Evolutionary conservation across 1,140 invertebrate species (phyloP), one percentile per base, ranked within the genome.

Genomic region (Drosophila persimilis): DNA sequence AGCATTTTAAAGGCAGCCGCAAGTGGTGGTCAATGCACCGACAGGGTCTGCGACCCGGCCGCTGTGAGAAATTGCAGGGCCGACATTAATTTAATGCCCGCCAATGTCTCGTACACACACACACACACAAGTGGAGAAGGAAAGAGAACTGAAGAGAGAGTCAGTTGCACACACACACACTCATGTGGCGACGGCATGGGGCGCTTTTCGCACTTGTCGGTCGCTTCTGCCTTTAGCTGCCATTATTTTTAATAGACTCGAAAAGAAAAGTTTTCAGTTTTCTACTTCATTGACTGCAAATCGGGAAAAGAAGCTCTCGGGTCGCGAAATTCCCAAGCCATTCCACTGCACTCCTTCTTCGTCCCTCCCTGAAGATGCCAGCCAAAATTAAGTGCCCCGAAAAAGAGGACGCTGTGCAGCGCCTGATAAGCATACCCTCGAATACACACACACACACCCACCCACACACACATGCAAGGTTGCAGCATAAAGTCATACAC

Each of bases 161-260:
- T 9, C 6, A 29, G 29, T 29, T 31, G 26, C 61, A 43, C 57
- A 59, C 35, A 59, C 35, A 60, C 31, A 45, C 8, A 20, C 35
- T 20, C 20, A 72, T 59, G 31, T n/a, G 43, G 56, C 17, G 48
- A 53, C 57, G 57, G 74, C 77, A 63, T 77, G 77, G 47, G 73
- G 63, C 62, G 65, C 62, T 63, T 26, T 71, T 75, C 41, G 55
- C 58, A 66, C 66, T 80, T 76, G 80, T 65, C 76, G 62, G 66
- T 50, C 62, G 67, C 59, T 73, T 73, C 65, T 71, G 60, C 73
- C 77, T 78, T 81, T 70, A 65, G 83, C 75, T 70, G 63, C 83
- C 83, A 88, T 88, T 88, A 88, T 88, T 88, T 88, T 88, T 88
- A 88, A 88, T 88, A 88, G 83, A 83, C 83, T 88, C 71, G 58